phyloP scores from a whole-genome alignment of 2,888 invertebrate genomes.

The Amiota minor region DNA sequence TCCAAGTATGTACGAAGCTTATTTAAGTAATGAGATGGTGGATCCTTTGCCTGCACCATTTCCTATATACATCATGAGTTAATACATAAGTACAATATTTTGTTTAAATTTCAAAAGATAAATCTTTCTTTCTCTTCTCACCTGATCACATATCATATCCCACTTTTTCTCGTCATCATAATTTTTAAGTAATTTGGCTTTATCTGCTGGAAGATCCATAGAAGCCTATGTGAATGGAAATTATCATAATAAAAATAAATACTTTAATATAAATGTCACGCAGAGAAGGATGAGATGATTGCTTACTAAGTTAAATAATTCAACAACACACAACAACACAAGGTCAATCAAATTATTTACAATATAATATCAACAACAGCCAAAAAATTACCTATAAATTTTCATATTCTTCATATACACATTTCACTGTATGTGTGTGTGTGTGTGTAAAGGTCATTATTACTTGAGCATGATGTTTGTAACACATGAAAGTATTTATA shows the following conservation, averaged over 20 bases:
- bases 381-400: too few relatives aligned
- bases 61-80: conserved; percentile 77
- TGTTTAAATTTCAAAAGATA: background rate
- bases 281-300: too few relatives aligned
- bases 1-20: conserved; percentile 96
- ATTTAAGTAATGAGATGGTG: conserved; percentile 95
- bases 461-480: too few relatives aligned
- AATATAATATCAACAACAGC: too few relatives aligned
- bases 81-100: background rate
- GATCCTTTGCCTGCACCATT: conserved; percentile 98
- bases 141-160: conserved; percentile 99
- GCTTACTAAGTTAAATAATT: background rate
- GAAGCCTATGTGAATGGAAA: conserved; percentile 84
- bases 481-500: too few relatives aligned
- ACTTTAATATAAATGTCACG: conserved; percentile 4
- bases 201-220: conserved; percentile 99
- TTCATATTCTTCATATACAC: too few relatives aligned
- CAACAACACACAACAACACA: conserved; percentile 30
- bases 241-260: conserved; percentile 46
- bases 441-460: too few relatives aligned
- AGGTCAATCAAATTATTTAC: conserved; percentile 26
- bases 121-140: conserved; percentile 71
- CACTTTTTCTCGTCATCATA: conserved; percentile 99
- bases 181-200: conserved; percentile 94
- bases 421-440: too few relatives aligned